Base-by-base conservation (phyloP, 1,140 invertebrate species). In the Trichonephila clavipes region DNA sequence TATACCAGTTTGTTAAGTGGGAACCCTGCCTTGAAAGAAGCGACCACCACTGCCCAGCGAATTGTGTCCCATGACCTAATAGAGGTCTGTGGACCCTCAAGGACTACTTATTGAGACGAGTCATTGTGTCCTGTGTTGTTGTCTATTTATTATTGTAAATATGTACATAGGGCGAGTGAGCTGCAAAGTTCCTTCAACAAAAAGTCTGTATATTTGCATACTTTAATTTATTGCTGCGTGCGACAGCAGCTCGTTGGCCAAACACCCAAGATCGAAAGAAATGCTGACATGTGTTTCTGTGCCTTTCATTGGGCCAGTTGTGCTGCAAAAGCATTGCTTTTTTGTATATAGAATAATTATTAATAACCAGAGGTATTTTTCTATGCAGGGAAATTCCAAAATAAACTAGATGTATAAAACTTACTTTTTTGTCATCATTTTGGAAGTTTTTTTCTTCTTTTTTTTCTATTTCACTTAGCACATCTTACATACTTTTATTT, bases 311-410 rank as follows among this genome's bases (percentile, higher is more conserved):
- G 24, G 58, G 85, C 51, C 92, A 85, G 51, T 82, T 83, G 82
- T 85, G 90, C 59, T 85, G 81, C 81, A 44, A 51, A 59, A 81
- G 77, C 61, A 51, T 81, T 24, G 21, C 18, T 24, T 24, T 93
- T 88, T 88, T 93, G 92, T 93, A 93, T 24, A 93, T 88, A 93
- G 28, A 51, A 88, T 88, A 88, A 69, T 90, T 88, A 86, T 72
- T 66, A 21, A 61, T 93, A 93, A 93, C 61, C 85, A 88, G 91
- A 93, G 92, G 92, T 93, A 93, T 93, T 93, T 93, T 93, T 93
- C 85, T 93, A 93, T 93, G 62, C 91, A 93, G 91, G 92, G 92
- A 93, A 93, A 93, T 93, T 93, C 92, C 86, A 93, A 93, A 93
- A 93, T 93, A 93, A 93, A 93, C 92, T 93, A 93, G 92, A 93